These are phyloP conservation scores for Microctenopoma stevenorrisi DNA, from an alignment of 2,797 vertebrate species.

Conservation along the genomic window DNA sequence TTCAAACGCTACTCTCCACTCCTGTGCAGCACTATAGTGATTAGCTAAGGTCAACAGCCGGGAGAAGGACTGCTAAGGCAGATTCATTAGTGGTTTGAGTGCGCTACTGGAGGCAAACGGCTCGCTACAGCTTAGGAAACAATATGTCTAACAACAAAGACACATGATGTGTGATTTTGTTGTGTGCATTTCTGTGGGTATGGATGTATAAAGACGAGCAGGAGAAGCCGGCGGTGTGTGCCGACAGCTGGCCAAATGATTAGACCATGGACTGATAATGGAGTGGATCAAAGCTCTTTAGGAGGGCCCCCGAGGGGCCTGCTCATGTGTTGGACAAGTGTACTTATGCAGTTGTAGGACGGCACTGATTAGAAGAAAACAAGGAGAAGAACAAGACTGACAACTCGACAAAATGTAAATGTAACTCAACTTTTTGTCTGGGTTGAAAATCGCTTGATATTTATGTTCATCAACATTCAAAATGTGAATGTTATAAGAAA, in stretches of 20 bases:
- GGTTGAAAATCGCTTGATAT: not conserved
- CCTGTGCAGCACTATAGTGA: conserved; percentile 69
- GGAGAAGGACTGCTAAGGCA: conserved; percentile 55
- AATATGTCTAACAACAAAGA: conserved; percentile 14
- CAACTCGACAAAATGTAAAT: conserved; percentile 14
- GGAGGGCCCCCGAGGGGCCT: conserved; percentile 71
- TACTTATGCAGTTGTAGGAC: not conserved
- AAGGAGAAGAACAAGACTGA: conserved; percentile 11
- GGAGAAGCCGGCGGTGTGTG: conserved; percentile 24
- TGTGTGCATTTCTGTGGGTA: conserved; percentile 1
- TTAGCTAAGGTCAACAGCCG: conserved; percentile 77
- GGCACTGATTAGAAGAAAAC: conserved; percentile 31
- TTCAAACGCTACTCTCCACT: conserved; percentile 72
- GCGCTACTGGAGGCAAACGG: conserved; percentile 40
- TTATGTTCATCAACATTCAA: not conserved
- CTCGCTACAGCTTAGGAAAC: conserved; percentile 20
- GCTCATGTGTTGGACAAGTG: conserved; percentile 37
- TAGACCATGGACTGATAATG: conserved; percentile 75
- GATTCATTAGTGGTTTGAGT: conserved; percentile 51
- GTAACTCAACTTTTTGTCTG: not conserved
- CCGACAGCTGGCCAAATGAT: conserved; percentile 86
- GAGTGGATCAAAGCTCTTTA: conserved; percentile 78
- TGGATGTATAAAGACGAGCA: conserved; percentile 8
- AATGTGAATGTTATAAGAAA: not conserved
- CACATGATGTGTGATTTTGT: conserved; percentile 8